These are phyloP conservation scores for Papilio glaucus DNA, from an alignment of 1,140 invertebrate species.

Conservation along the genomic window DNA sequence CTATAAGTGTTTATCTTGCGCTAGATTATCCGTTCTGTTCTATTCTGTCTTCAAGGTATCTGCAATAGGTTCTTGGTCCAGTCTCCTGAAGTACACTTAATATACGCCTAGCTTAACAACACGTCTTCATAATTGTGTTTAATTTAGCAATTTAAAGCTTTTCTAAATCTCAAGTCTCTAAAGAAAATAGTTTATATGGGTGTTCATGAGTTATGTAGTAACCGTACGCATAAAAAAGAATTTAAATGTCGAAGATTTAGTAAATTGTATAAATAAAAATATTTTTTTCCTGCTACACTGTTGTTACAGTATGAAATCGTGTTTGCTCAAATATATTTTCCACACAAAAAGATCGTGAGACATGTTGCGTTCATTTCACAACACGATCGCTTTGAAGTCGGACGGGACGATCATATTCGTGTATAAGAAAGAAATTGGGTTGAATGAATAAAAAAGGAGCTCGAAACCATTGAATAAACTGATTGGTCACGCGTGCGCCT, in stretches of 20 bases:
- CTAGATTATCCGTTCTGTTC: too few species aligned
- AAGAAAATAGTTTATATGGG: background rate
- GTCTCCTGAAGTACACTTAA: too few species aligned
- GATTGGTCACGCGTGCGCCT: constrained; percentile 47
- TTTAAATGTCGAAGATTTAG: background rate
- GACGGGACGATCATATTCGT: constrained; percentile 55
- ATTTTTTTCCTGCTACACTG: background rate
- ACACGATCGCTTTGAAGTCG: constrained; percentile 23
- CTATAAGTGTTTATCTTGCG: too few species aligned
- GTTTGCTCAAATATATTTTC: constrained; percentile 23
- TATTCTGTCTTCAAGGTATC: too few species aligned
- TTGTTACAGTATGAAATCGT: background rate
- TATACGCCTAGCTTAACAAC: too few species aligned
- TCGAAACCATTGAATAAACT: constrained; percentile 43
- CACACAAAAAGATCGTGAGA: constrained; percentile 12
- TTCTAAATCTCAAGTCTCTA: background rate
- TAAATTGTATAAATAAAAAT: background rate
- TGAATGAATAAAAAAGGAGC: constrained; percentile 42
- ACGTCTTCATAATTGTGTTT: too few species aligned
- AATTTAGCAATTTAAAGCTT: too few species aligned
- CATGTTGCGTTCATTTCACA: background rate
- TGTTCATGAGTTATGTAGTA: too few species aligned
- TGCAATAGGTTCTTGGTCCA: too few species aligned
- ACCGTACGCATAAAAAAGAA: background rate
- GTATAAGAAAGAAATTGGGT: constrained; percentile 61